Percentiles rank a stretch among this genome's conserved stretches.
Evolutionary conservation across 1,140 invertebrate species (phyloP).

Genomic region (Dysdera silvatica): DNA sequence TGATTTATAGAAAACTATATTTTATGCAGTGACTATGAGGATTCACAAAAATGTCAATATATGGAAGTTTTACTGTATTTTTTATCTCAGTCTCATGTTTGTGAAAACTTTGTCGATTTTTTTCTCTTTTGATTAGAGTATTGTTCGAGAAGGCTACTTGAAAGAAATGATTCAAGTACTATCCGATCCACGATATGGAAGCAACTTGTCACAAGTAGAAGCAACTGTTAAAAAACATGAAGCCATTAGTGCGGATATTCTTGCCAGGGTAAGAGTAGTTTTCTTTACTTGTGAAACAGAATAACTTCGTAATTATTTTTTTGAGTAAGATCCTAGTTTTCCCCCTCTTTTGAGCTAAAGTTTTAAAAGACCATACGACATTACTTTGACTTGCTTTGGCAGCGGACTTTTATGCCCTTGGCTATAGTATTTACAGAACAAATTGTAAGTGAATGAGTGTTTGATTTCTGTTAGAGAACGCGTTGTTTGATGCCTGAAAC

Average conservation of each 20-base stretch:
- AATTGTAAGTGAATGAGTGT: too few species aligned
- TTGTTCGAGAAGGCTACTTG: slow-evolving; percentile 83
- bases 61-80: too few species aligned
- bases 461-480: too few species aligned
- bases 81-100: too few species aligned
- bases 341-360: background rate
- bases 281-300: background rate
- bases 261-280: slow-evolving; percentile 56
- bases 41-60: too few species aligned
- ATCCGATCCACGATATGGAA: slow-evolving; percentile 82
- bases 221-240: slow-evolving; percentile 97
- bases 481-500: too few species aligned
- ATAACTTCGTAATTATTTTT: background rate
- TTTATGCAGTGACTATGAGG: slow-evolving; percentile 2
- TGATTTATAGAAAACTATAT: slow-evolving; percentile 2
- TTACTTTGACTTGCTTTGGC: background rate
- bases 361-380: background rate
- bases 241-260: slow-evolving; percentile 93
- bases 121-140: slow-evolving; percentile 54
- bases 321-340: background rate
- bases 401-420: too few species aligned
- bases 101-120: background rate
- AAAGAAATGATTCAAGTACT: slow-evolving; percentile 97
- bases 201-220: slow-evolving; percentile 85
- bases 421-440: too few species aligned